Evolutionary conservation across 2,888 invertebrate genomes (phyloP).

Genomic region (Eledona agricola): DNA sequence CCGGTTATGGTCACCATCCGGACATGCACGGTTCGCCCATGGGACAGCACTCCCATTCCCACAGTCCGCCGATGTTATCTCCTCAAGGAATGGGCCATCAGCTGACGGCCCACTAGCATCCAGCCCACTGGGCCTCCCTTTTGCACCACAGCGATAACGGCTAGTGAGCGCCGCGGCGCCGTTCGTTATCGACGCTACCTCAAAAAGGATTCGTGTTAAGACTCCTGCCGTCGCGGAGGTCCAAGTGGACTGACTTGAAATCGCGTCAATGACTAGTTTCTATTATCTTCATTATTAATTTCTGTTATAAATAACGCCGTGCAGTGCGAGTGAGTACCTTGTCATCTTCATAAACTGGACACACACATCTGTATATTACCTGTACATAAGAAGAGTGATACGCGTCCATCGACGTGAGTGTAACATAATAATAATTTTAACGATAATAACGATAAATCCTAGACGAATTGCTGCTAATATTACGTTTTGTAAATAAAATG

Average conservation of each 20-base stretch:
- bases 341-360: conserved; percentile 27
- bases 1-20: conserved; percentile 81
- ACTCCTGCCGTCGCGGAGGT: conserved; percentile 53
- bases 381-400: conserved; percentile 61
- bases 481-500: conserved; percentile 51
- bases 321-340: conserved; percentile 52
- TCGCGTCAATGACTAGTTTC: conserved; percentile 43
- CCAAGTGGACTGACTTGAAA: conserved; percentile 49
- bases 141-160: conserved; percentile 63
- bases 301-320: conserved; percentile 39
- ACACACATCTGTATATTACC: conserved; percentile 49
- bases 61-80: conserved; percentile 83
- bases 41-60: conserved; percentile 82
- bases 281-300: conserved; percentile 36
- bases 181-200: conserved; percentile 51
- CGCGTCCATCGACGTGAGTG: conserved; percentile 52
- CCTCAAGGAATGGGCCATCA: conserved; percentile 83
- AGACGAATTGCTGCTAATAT: conserved; percentile 49
- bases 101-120: conserved; percentile 84
- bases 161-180: conserved; percentile 54
- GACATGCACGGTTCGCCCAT: conserved; percentile 87
- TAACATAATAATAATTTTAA: conserved; percentile 58
- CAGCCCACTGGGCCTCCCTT: conserved; percentile 80
- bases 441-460: too few relatives aligned
- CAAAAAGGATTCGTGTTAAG: conserved; percentile 40